Evolutionary conservation across 1,140 invertebrate species (phyloP).

Genomic region (Cyphomyrmex costatus): DNA sequence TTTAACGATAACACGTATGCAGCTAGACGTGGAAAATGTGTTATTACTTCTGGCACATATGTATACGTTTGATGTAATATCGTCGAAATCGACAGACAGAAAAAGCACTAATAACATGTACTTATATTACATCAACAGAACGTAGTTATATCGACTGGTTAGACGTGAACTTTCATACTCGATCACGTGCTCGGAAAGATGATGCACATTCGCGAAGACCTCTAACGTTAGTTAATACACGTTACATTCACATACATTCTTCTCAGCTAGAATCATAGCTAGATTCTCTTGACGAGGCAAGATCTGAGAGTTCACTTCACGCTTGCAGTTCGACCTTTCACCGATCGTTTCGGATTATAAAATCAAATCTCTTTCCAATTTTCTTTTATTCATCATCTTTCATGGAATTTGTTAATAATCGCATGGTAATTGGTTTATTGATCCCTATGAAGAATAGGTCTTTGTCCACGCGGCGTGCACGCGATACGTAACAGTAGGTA

Average conservation of each 20-base stretch:
- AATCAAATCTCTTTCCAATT: background rate
- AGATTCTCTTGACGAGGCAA: background rate
- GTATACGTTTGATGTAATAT: slow-evolving; percentile 22
- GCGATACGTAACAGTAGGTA: background rate
- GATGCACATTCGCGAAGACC: background rate
- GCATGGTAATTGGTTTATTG: background rate
- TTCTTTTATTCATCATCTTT: background rate
- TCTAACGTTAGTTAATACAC: background rate
- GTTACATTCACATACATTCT: background rate
- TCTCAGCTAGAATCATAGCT: background rate
- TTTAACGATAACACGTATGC: background rate
- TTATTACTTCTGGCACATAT: background rate
- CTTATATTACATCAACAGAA: slow-evolving; percentile 45
- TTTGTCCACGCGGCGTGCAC: slow-evolving; percentile 25
- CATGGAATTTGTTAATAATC: background rate
- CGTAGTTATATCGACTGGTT: background rate
- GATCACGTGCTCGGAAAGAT: background rate
- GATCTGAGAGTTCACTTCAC: background rate
- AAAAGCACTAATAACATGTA: slow-evolving; percentile 19
- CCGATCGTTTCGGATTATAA: slow-evolving; percentile 2
- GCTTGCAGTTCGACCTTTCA: background rate
- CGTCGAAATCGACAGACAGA: slow-evolving; percentile 1
- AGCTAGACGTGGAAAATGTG: background rate
- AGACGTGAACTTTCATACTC: slow-evolving; percentile 20
- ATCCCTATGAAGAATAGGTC: background rate